Conservation (phyloP, 2,113 vertebrate species). For the Strigops habroptila region DNA sequence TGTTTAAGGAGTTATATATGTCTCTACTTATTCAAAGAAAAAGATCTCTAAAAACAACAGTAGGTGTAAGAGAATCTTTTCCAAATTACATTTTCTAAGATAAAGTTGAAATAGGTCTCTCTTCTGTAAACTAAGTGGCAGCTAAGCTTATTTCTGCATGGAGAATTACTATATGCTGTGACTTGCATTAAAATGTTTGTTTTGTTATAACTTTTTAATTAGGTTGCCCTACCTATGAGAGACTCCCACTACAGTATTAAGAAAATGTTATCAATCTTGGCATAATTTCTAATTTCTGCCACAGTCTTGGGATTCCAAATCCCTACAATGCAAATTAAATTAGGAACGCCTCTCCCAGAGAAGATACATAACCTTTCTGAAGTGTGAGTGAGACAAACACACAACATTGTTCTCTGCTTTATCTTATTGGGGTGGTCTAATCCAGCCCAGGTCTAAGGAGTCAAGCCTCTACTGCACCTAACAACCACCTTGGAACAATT, state of each 20-base stretch:
- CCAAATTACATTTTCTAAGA: neutral
- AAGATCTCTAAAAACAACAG: neutral
- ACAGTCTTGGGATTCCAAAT: slow-evolving; percentile 1
- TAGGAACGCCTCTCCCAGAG: neutral
- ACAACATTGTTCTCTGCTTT: neutral
- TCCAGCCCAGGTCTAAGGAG: neutral
- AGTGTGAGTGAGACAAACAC: neutral
- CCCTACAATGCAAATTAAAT: slow-evolving; percentile 24
- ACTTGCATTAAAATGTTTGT: neutral
- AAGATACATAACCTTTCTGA: neutral
- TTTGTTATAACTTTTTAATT: slow-evolving; percentile 45
- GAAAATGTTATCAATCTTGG: neutral
- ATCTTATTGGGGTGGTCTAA: neutral
- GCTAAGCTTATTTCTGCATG: neutral
- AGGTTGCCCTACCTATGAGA: neutral
- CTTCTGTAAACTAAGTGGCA: neutral
- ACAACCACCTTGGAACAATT: neutral
- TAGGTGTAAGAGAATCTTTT: neutral
- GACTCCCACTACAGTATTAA: neutral
- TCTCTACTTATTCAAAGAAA: neutral
- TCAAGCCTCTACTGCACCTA: neutral
- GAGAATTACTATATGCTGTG: neutral
- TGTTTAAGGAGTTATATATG: neutral
- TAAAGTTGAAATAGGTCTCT: neutral
- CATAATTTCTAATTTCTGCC: neutral